Base-by-base conservation (phyloP, 1,140 invertebrate species). In the Drosophila repletoides region DNA sequence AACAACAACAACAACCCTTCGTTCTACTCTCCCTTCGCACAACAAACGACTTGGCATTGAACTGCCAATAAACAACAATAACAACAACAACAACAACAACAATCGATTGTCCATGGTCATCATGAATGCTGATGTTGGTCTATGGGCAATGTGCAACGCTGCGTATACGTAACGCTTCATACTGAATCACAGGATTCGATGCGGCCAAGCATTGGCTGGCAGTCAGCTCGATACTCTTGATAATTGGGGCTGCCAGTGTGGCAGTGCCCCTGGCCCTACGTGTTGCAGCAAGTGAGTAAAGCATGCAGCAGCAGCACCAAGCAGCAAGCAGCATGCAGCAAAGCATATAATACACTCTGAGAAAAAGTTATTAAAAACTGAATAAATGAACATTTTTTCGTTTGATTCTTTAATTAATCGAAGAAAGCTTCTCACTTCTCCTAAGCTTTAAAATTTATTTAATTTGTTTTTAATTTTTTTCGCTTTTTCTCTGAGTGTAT, bases 221-320 rank as follows among this genome's bases (percentile, higher is more conserved):
- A 70, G 93, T 94, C 65, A 92, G 92, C n/a, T 93, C 92, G 43
- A 91, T 94, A 55, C 91, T 94, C 60, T 84, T 94, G 73, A 92
- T 94, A 67, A 93, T 93, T 43, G 93, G 93, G 24, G 93, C 93
- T 49, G 93, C 93, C 29, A 93, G 93, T 70, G 93, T 94, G 22
- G 93, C 93, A 2, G 93, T 93, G 10, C 93, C 93, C 9, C 91
- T 94, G 64, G 93, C 93, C 2, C 89, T 94, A 88, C 92, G 93
- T 67, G 92, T 93, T 7, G 92, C 92, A 52, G 93, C 93, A 58
- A 93, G 89, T 90, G 72, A 89, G 80, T 89, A 66, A 10, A 12
- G 17, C 21, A 10, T 15, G 33, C 34, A 21, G 0, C 6, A 51
- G 46, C n/a, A n/a, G n/a, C n/a, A n/a, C n/a, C n/a, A n/a, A 12